Evolutionary conservation across 2,113 vertebrate genomes (phyloP), one percentile per base, ranked within the genome.

Genomic region (Macquaria australasica): DNA sequence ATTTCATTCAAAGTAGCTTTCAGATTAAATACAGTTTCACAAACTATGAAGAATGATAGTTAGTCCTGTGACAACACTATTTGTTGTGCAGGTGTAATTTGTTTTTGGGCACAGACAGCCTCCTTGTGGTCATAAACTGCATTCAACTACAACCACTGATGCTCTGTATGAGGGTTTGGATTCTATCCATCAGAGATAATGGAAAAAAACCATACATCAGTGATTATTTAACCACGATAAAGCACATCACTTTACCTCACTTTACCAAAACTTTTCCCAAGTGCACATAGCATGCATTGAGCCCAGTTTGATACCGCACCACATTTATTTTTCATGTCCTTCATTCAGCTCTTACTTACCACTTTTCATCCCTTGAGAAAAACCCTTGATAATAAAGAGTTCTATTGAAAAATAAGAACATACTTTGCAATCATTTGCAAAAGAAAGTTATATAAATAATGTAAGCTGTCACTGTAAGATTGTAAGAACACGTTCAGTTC

Each of bases 111-210:
- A 16, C n/a, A 87, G 84, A 81, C 37, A 55, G 59, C 71, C 87
- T 67, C 87, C 92, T 90, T 81, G 93, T 91, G 94, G 93, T 82
- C 66, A 86, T 16, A 21, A 39, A n/a, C 6, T 63, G 64, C 1
- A 68, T 31, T 62, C 1, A 82, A 37, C 28, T 18, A 6, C 12
- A 83, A 37, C 12, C 28, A 58, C 25, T 23, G 20, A 20, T 6
- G 18, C 62, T 62, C 11, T 53, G 2, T 12, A 7, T 25, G 12
- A 18, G 10, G 16, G 12, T 18, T 21, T 43, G 23, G 8, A 64
- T 31, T 28, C 39, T n/a, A 16, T 23, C 25, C 14, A 25, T 51
- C 0, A 60, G 23, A 45, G 3, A 20, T 28, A 25, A n/a, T 8
- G 10, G 45, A 45, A 43, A 39, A 20, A 75, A 16, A 37, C 21